A percentile compares a stretch with the other conserved stretches of the same genome.
phyloP scores from a whole-genome alignment of 1,140 invertebrate genomes.

The Thaumatotibia leucotreta region DNA sequence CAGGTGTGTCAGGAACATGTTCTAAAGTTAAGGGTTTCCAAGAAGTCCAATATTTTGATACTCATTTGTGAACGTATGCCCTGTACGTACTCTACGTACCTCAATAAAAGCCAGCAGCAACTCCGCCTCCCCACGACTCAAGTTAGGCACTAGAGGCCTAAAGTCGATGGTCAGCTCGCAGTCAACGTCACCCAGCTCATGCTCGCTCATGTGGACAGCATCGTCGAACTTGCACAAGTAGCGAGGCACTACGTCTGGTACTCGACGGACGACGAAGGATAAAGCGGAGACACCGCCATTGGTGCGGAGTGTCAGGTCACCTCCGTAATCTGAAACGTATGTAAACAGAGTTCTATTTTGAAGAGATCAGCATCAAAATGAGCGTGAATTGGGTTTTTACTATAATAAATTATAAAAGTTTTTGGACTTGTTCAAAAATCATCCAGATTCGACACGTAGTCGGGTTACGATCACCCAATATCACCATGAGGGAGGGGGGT shows the following conservation, averaged over 20 bases:
- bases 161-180: slow-evolving; percentile 89
- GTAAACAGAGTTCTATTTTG: too few relatives aligned
- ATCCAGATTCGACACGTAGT: too few relatives aligned
- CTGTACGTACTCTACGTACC: slow-evolving; percentile 84
- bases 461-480: too few relatives aligned
- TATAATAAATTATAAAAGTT: too few relatives aligned
- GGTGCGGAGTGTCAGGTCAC: slow-evolving; percentile 87
- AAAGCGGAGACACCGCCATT: slow-evolving; percentile 88
- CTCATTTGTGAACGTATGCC: too few relatives aligned
- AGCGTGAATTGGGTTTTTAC: too few relatives aligned
- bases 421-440: too few relatives aligned
- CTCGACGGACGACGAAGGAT: slow-evolving; percentile 87
- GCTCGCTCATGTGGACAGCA: slow-evolving; percentile 86
- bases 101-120: slow-evolving; percentile 85
- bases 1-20: too few relatives aligned
- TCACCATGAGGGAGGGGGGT: too few relatives aligned
- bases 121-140: slow-evolving; percentile 82
- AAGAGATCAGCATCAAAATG: too few relatives aligned
- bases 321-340: slow-evolving; percentile 80
- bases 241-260: slow-evolving; percentile 85
- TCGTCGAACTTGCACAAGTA: slow-evolving; percentile 85
- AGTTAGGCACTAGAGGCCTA: slow-evolving; percentile 80
- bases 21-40: too few relatives aligned
- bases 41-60: too few relatives aligned
- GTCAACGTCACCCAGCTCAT: slow-evolving; percentile 89